Evolutionary conservation across 2,113 vertebrate species (phyloP).

Genomic region (Sialia sialis): DNA sequence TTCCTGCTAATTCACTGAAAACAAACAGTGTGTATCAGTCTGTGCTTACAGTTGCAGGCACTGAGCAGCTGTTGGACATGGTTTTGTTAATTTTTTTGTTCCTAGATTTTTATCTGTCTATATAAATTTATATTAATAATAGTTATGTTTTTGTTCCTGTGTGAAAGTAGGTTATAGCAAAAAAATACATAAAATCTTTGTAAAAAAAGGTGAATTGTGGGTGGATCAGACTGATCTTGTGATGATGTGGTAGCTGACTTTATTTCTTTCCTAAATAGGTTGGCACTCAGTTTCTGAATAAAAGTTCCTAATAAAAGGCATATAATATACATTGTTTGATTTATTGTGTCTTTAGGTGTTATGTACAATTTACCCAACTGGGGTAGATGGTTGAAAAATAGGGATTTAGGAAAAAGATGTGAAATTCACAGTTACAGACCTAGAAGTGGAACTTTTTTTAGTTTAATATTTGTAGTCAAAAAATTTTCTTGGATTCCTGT

Average conservation of each 20-base stretch:
- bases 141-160: neutral
- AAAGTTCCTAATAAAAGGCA: neutral
- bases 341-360: neutral
- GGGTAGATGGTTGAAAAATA: neutral
- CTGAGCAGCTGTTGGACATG: neutral
- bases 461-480: neutral
- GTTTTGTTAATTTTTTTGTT: neutral
- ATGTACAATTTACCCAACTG: neutral
- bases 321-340: neutral
- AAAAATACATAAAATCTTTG: neutral
- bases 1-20: neutral
- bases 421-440: neutral
- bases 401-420: neutral
- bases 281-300: neutral
- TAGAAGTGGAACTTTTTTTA: neutral
- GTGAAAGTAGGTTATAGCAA: neutral
- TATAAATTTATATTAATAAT: neutral
- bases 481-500: neutral
- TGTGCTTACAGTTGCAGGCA: neutral
- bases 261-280: neutral
- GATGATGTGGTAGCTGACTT: neutral
- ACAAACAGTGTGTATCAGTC: neutral
- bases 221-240: neutral
- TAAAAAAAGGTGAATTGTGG: neutral
- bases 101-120: neutral